Evolutionary conservation across 2,888 invertebrate genomes (phyloP).

Genomic region (Lamellibrachia columna): DNA sequence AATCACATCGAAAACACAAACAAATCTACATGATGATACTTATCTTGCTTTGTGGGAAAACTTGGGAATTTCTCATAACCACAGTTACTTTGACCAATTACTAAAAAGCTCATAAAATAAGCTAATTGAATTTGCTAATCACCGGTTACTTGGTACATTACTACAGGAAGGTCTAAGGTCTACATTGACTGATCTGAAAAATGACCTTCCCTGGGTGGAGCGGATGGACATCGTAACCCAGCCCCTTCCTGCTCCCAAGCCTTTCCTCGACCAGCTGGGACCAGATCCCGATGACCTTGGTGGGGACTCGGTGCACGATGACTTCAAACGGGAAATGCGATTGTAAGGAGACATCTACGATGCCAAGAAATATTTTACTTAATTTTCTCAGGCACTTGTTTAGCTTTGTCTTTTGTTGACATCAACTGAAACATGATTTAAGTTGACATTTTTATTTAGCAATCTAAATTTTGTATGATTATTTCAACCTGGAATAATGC

Average conservation of each 20-base stretch:
- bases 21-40: background rate
- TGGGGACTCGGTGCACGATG: conserved; percentile 70
- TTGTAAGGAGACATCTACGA: conserved; percentile 67
- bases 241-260: conserved; percentile 73
- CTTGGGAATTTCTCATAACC: too few relatives aligned
- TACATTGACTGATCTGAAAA: conserved; percentile 77
- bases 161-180: conserved; percentile 72
- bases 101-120: too few relatives aligned
- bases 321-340: conserved; percentile 89
- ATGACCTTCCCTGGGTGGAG: conserved; percentile 86
- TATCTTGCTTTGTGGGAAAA: too few relatives aligned
- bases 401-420: background rate
- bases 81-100: too few relatives aligned
- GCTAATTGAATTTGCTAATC: background rate
- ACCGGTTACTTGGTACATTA: background rate
- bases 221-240: conserved; percentile 80
- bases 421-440: background rate
- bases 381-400: background rate
- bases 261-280: conserved; percentile 40
- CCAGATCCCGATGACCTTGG: conserved; percentile 35
- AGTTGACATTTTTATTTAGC: too few relatives aligned
- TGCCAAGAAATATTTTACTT: background rate
- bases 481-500: too few relatives aligned
- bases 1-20: background rate
- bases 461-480: too few relatives aligned